A percentile compares a stretch with the other conserved stretches of the same genome.
Conservation (phyloP, 1,140 invertebrate genomes). For the Solenopsis fugax region DNA sequence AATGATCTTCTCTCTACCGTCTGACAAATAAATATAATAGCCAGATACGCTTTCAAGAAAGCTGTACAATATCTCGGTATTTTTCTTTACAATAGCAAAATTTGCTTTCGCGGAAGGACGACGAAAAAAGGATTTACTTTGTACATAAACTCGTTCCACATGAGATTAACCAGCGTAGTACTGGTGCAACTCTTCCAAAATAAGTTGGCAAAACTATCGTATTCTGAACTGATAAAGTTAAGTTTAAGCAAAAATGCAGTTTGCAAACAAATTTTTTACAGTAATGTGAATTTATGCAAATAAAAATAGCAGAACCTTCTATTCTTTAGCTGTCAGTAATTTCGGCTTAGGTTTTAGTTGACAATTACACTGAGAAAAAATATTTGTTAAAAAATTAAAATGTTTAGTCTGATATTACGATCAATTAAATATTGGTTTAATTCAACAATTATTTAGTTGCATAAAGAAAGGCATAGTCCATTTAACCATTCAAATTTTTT, state of each 20-base stretch:
- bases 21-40: constrained; percentile 44
- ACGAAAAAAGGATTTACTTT: not conserved
- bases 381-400: too few species aligned
- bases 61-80: not conserved
- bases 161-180: not conserved
- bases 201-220: not conserved
- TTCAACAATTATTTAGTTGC: too few species aligned
- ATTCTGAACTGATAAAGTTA: not conserved
- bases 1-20: constrained; percentile 13
- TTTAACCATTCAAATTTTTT: too few species aligned
- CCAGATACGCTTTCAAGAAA: not conserved
- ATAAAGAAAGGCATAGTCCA: too few species aligned
- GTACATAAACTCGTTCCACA: constrained; percentile 22
- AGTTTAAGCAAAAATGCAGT: not conserved
- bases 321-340: not conserved
- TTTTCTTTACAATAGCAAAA: constrained; percentile 19
- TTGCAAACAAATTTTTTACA: not conserved
- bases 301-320: not conserved
- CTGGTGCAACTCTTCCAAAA: constrained; percentile 1
- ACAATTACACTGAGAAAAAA: too few species aligned
- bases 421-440: too few species aligned
- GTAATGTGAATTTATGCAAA: not conserved
- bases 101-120: not conserved
- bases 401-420: too few species aligned
- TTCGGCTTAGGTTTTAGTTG: not conserved